phyloP scores from a whole-genome alignment of 2,113 vertebrate genomes.

The Gallinago paraguaiae region DNA sequence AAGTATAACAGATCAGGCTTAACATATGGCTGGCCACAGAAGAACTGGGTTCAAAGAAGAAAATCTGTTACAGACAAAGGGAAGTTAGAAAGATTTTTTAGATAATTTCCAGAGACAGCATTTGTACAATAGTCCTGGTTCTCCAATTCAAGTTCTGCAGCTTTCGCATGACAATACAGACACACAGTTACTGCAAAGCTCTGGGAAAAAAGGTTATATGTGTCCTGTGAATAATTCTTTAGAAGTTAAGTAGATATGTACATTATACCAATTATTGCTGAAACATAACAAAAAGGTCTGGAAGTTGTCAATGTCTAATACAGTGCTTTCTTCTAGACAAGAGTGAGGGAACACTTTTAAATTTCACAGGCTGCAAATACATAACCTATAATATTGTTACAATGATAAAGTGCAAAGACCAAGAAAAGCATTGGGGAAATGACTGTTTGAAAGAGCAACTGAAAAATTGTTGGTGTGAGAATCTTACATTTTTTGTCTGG shows the following conservation, averaged over 20 bases:
- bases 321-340: background rate
- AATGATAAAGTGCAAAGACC: background rate
- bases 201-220: background rate
- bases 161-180: background rate
- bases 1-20: background rate
- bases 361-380: background rate
- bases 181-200: background rate
- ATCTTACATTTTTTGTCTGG: background rate
- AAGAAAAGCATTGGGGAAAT: background rate
- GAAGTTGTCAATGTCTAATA: background rate
- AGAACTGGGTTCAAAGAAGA: constrained; percentile 12
- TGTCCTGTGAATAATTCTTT: background rate
- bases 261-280: background rate
- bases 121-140: background rate
- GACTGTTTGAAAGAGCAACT: background rate
- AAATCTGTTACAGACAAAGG: background rate
- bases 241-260: background rate
- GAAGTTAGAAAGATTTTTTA: background rate
- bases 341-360: background rate
- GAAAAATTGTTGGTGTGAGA: background rate
- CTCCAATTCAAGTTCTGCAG: background rate
- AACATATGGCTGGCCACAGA: background rate
- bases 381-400: background rate
- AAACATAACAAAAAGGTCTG: background rate
- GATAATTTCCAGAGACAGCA: background rate